phyloP scores from a whole-genome alignment of 2,797 vertebrate genomes.

The Cyclura pinguis region DNA sequence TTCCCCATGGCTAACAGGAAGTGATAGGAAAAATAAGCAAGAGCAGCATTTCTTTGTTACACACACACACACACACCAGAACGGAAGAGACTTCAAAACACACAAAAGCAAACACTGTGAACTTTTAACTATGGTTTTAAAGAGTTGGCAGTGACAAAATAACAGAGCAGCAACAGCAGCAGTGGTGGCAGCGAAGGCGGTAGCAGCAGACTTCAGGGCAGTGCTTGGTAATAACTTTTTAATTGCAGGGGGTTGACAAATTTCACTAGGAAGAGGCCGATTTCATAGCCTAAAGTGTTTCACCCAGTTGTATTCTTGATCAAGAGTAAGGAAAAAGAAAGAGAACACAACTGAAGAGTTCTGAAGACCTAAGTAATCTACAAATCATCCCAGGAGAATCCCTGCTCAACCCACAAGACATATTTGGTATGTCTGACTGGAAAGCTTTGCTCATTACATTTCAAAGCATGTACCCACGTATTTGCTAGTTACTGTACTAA shows the following conservation, averaged over 20 bases:
- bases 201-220: background rate
- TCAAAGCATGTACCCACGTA: background rate
- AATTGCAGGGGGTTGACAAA: background rate
- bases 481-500: background rate
- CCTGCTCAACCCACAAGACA: background rate
- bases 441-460: too few species aligned
- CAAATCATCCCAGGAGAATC: background rate
- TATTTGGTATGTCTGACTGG: background rate
- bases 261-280: background rate
- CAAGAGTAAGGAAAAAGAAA: background rate
- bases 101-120: background rate
- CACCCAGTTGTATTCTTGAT: background rate
- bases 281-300: too few species aligned
- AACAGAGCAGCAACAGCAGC: background rate
- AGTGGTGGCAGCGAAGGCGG: background rate
- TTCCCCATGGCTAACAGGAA: background rate
- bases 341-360: background rate
- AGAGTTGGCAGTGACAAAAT: background rate
- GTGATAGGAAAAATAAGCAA: background rate
- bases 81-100: background rate
- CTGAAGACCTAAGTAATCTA: background rate
- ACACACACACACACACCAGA: background rate
- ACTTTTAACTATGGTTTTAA: background rate
- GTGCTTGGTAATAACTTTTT: background rate
- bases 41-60: background rate